Evolutionary conservation across 2,113 vertebrate genomes (phyloP).

Genomic region (Cynocephalus volans): DNA sequence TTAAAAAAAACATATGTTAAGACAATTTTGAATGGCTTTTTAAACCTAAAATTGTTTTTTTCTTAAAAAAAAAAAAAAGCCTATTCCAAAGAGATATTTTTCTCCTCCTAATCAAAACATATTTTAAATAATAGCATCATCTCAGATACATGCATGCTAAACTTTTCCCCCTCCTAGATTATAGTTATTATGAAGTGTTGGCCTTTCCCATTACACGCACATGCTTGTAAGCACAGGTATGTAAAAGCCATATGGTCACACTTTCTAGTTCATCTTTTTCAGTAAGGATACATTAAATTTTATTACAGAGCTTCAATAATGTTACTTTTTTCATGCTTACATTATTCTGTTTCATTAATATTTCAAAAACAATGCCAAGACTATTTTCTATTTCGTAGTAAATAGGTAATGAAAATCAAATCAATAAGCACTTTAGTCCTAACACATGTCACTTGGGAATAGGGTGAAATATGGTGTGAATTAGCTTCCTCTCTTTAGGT

Average conservation of each 20-base stretch:
- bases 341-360: conserved; percentile 55
- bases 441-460: neutral
- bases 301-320: neutral
- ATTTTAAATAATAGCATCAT: neutral
- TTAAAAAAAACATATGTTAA: too few relatives aligned
- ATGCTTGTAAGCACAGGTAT: neutral
- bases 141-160: neutral
- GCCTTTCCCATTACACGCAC: neutral
- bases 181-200: neutral
- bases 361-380: conserved; percentile 56
- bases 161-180: neutral
- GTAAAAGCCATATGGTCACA: neutral
- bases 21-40: neutral
- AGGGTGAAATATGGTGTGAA: conserved; percentile 47
- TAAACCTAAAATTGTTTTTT: neutral
- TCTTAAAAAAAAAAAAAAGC: neutral
- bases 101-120: neutral
- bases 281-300: conserved; percentile 50
- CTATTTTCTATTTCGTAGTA: neutral
- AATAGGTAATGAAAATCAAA: conserved; percentile 70
- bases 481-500: conserved; percentile 39
- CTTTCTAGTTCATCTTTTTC: conserved; percentile 32
- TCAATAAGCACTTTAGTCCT: conserved; percentile 63
- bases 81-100: neutral
- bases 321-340: conserved; percentile 11